These are phyloP conservation scores for Lycophotia porphyrea DNA, from an alignment of 2,888 invertebrate species.

Conservation along the genomic window DNA sequence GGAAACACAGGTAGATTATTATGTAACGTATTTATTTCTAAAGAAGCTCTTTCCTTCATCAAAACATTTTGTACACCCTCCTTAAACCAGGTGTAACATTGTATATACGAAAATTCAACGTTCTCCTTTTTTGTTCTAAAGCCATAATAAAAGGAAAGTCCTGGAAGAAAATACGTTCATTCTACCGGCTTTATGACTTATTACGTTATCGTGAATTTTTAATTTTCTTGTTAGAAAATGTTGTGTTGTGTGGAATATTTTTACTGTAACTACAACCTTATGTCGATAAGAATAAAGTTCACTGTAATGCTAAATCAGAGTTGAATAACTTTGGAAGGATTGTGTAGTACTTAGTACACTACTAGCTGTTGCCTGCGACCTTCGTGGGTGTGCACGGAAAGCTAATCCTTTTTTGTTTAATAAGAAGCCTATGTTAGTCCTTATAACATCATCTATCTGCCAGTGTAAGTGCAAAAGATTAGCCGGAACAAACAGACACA, in stretches of 20 bases:
- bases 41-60: conserved; percentile 26
- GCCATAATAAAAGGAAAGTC: conserved; percentile 36
- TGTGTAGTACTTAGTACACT: too few species aligned
- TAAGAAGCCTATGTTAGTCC: too few species aligned
- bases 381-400: too few species aligned
- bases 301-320: neutral
- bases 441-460: too few species aligned
- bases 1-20: neutral
- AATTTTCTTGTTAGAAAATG: conserved; percentile 47
- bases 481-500: too few species aligned
- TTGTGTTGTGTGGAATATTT: neutral
- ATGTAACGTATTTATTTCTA: neutral
- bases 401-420: too few species aligned
- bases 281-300: neutral
- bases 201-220: conserved; percentile 47
- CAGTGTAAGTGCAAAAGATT: too few species aligned
- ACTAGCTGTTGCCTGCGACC: too few species aligned
- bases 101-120: conserved; percentile 23
- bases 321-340: neutral
- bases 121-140: conserved; percentile 29
- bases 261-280: neutral
- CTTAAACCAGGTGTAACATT: conserved; percentile 41
- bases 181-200: conserved; percentile 48
- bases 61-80: conserved; percentile 28
- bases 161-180: conserved; percentile 39